Evolutionary conservation across 2,113 vertebrate genomes (phyloP), one percentile per base, ranked within the genome.

Genomic region (Pristiophorus japonicus): DNA sequence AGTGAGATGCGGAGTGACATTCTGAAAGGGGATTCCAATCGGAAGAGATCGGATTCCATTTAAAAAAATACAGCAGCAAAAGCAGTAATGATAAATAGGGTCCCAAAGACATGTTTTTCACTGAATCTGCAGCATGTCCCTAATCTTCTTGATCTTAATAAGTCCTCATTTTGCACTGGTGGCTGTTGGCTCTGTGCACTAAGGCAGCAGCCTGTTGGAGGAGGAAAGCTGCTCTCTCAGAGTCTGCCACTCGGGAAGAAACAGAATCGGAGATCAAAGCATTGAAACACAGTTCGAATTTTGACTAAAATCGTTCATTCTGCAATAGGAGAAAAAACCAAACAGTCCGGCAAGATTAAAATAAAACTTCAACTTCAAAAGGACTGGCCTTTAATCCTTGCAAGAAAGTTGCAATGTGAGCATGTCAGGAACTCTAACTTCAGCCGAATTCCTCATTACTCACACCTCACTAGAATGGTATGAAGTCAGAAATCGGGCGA

Each of bases 221-320:
- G 34, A 63, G n/a, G 30, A 92, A 38, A 14, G 34, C 38, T 30
- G 27, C 34, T n/a, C 59, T 91, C 55, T 20, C 34, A 65, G 34
- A 38, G 34, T n/a, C 34, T 62, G 88, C 63, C 88, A 92, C 88
- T 63, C n/a, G 34, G 88, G 88, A 92, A 92, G 88, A 92, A 92
- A 92, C 88, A 92, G 88, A 92, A 92, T 92, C 34, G 62, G 1
- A 92, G 88, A 92, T 92, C 88, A 92, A 92, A 92, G 88, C 88
- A n/a, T 0, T 90, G 51, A 62, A 90, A 90, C 87, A 92, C 88
- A 38, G 59, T 59, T 92, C 88, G 62, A 63, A 65, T 45, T 92
- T 92, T 92, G 88, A 92, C 88, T 92, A 92, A 92, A 92, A 38
- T 38, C n/a, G 55, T 92, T 92, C 88, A 63, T 65, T 63, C 88